Conservation (phyloP, 2,113 vertebrate genomes). For the Grallaria varia region DNA sequence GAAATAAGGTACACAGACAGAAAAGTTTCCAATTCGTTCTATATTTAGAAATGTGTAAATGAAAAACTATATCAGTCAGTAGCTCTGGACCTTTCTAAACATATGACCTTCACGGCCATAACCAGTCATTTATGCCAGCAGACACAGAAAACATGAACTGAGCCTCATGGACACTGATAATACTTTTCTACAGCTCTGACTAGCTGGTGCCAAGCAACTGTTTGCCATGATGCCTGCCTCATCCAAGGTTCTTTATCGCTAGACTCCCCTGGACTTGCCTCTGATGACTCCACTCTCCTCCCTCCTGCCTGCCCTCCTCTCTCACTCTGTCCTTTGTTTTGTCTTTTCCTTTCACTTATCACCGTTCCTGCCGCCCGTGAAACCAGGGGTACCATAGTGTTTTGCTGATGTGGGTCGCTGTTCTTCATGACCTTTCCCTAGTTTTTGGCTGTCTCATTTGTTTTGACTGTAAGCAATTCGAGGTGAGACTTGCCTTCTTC, state of each 20-base stretch:
- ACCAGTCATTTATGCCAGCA: neutral
- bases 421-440: neutral
- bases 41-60: accelerated
- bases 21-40: neutral
- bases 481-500: neutral
- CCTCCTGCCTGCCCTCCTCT: neutral
- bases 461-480: neutral
- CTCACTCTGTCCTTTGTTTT: neutral
- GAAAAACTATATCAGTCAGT: neutral
- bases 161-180: neutral
- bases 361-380: neutral
- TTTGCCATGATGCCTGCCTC: neutral
- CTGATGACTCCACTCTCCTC: neutral
- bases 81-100: neutral
- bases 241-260: neutral
- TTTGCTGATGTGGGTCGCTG: neutral
- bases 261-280: neutral
- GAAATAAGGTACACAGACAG: neutral
- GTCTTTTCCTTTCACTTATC: neutral
- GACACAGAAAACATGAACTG: neutral
- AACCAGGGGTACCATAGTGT: neutral
- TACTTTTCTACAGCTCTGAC: neutral
- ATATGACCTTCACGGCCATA: neutral
- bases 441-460: neutral
- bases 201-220: neutral